Conservation (phyloP, 2,888 invertebrate genomes). For the Apamea anceps region DNA sequence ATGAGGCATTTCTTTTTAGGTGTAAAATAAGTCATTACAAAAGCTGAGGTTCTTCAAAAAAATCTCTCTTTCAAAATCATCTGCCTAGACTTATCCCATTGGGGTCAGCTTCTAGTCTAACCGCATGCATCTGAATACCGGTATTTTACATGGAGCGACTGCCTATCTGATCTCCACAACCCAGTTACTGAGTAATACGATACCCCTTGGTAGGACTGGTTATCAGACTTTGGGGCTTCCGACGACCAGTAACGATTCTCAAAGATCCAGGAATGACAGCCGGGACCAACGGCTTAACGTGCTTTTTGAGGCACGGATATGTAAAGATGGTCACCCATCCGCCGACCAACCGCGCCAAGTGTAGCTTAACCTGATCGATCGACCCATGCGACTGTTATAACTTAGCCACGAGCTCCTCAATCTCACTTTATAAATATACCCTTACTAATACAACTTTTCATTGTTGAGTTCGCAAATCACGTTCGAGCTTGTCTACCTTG, state of each 20-base stretch:
- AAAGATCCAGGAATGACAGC: background rate
- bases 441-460: background rate
- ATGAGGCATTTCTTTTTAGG: background rate
- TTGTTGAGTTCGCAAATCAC: background rate
- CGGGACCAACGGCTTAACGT: background rate
- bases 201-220: background rate
- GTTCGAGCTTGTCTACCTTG: no score
- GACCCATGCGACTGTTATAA: background rate
- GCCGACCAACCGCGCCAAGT: background rate
- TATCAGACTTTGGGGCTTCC: no score
- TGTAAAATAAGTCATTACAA: background rate
- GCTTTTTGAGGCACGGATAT: background rate
- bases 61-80: no score
- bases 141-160: no score
- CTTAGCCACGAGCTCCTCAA: background rate
- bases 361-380: no score
- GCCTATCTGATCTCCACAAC: background rate
- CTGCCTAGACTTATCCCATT: no score
- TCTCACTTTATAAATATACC: background rate
- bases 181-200: background rate
- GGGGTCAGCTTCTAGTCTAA: no score
- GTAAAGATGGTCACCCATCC: constrained; percentile 2
- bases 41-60: background rate
- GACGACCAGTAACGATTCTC: background rate
- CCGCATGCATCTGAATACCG: background rate